phyloP scores from a whole-genome alignment of 2,797 vertebrate genomes.

The Hylomyscus alleni region DNA sequence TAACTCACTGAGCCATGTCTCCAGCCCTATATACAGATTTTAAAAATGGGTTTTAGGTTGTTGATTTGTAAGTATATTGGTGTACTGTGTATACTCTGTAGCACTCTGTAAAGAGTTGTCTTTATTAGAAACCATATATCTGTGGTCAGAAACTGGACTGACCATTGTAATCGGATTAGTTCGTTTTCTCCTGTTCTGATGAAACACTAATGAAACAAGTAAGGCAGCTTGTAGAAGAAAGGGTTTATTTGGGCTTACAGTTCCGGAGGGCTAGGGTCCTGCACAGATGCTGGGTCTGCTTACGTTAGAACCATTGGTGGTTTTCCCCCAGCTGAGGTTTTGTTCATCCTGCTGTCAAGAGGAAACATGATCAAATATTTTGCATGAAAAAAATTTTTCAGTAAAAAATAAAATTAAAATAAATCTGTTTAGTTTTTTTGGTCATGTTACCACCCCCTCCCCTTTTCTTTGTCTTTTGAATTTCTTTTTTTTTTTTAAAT shows the following conservation, averaged over 20 bases:
- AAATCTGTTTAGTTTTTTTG: not conserved
- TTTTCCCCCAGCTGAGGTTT: too few species aligned
- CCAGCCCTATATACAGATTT: not conserved
- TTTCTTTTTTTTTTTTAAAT: not conserved
- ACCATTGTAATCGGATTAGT: not conserved
- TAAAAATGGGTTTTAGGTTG: constrained; percentile 4
- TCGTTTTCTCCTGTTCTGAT: not conserved
- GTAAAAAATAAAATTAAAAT: not conserved
- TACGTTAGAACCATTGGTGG: too few species aligned
- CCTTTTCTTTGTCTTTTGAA: not conserved
- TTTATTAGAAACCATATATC: constrained; percentile 57
- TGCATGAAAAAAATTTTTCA: not conserved
- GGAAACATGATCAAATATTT: not conserved
- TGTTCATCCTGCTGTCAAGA: too few species aligned
- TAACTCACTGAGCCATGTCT: too few species aligned
- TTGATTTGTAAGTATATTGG: constrained; percentile 25
- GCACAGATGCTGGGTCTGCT: too few species aligned
- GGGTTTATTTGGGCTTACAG: not conserved
- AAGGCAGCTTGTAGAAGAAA: not conserved
- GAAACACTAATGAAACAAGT: too few species aligned
- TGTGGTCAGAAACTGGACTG: constrained; percentile 18
- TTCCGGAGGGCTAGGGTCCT: not conserved
- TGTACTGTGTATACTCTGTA: not conserved
- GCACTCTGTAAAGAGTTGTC: not conserved
- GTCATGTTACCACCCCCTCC: not conserved